Conservation (phyloP, 2,113 vertebrate genomes). For the Cacatua alba region DNA sequence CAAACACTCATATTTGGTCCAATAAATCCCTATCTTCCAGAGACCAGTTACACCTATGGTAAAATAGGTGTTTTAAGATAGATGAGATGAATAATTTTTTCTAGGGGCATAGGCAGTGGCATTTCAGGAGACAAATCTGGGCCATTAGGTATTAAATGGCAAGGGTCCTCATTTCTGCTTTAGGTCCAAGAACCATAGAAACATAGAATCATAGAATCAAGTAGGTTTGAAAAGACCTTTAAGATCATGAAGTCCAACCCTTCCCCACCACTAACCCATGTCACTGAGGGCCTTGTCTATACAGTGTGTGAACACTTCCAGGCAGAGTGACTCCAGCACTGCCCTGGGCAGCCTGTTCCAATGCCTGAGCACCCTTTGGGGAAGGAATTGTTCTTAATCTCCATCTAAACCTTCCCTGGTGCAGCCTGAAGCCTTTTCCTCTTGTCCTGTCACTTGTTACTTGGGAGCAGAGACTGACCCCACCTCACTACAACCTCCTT, state of each 20-base stretch:
- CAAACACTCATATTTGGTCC: background rate
- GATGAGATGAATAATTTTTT: background rate
- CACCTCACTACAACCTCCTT: background rate
- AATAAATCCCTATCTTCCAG: background rate
- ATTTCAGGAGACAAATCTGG: background rate
- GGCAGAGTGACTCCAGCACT: background rate
- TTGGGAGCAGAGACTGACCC: background rate
- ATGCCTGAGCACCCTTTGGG: background rate
- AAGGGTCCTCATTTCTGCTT: background rate
- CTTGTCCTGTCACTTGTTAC: background rate
- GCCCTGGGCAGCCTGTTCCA: background rate
- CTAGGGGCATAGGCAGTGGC: background rate
- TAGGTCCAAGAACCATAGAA: background rate
- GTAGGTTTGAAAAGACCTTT: background rate
- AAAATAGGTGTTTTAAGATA: background rate
- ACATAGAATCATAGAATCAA: background rate
- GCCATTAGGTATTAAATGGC: background rate
- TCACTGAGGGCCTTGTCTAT: background rate
- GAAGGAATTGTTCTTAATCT: background rate
- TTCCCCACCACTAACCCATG: background rate
- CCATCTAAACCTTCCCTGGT: background rate
- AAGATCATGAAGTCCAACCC: background rate
- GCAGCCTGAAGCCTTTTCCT: background rate
- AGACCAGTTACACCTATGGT: background rate
- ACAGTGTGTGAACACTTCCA: background rate